These are phyloP conservation scores for Solenopsis fugax DNA, from an alignment of 1,140 invertebrate species.

Conservation along the genomic window DNA sequence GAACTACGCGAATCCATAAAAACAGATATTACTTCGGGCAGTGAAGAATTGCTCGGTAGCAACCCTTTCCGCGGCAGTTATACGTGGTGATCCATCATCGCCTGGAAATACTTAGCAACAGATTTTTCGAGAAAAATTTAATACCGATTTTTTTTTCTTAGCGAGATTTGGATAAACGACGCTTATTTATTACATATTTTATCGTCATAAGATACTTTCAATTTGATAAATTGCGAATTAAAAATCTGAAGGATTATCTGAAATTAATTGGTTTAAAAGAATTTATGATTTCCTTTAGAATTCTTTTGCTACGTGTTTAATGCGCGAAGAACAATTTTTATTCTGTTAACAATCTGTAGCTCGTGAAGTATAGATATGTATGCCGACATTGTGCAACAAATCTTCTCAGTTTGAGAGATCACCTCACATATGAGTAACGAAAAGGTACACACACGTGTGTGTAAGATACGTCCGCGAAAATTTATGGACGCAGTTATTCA, in stretches of 20 bases:
- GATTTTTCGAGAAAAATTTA: neutral
- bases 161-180: neutral
- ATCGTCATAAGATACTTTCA: no score
- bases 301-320: no score
- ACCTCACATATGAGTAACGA: neutral
- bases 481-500: constrained; percentile 57
- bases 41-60: constrained; percentile 37
- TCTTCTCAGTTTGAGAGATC: constrained; percentile 48
- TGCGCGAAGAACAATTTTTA: neutral
- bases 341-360: neutral
- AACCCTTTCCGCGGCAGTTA: neutral
- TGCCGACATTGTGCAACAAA: constrained; percentile 26
- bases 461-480: constrained; percentile 51
- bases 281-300: neutral
- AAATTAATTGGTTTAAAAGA: neutral
- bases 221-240: neutral
- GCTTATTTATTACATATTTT: neutral
- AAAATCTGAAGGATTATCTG: neutral
- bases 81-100: constrained; percentile 19
- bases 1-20: constrained; percentile 36
- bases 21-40: constrained; percentile 46
- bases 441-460: constrained; percentile 37
- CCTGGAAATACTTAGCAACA: constrained; percentile 30
- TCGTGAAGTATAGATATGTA: neutral
- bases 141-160: neutral